Percentiles rank a stretch among this genome's conserved stretches.
These are phyloP conservation scores for Thereva nobilitata DNA, from an alignment of 2,888 invertebrate species.

Conservation along the genomic window DNA sequence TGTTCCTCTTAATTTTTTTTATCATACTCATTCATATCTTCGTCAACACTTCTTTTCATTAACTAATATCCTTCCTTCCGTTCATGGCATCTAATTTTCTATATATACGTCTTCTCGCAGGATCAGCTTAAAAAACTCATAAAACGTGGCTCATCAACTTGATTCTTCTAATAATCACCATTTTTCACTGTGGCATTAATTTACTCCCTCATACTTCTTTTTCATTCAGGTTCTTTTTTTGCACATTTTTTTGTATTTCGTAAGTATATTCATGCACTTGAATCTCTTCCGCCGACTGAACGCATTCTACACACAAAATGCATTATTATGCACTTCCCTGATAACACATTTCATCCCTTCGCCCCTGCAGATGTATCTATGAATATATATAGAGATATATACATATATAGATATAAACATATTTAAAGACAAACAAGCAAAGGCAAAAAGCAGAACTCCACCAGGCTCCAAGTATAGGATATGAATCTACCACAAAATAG, in stretches of 20 bases:
- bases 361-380: neutral
- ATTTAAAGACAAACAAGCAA: too few species aligned
- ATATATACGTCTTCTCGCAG: conserved; percentile 2
- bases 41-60: too few species aligned
- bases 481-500: too few species aligned
- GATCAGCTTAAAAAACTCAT: conserved; percentile 36
- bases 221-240: conserved; percentile 15
- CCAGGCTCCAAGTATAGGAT: too few species aligned
- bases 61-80: neutral
- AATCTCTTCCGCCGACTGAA: conserved; percentile 32
- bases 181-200: conserved; percentile 36
- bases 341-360: conserved; percentile 21
- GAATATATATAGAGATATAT: too few species aligned
- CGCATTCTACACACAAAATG: conserved; percentile 34
- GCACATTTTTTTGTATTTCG: conserved; percentile 32
- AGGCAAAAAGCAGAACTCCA: too few species aligned
- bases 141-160: conserved; percentile 28
- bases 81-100: neutral
- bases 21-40: too few species aligned
- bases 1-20: too few species aligned
- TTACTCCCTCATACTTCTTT: conserved; percentile 4
- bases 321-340: conserved; percentile 36
- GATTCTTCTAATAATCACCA: conserved; percentile 35
- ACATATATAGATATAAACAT: too few species aligned
- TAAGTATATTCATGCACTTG: conserved; percentile 35